Evolutionary conservation across 1,140 invertebrate genomes (phyloP).

Genomic region (Drosophila lowei): DNA sequence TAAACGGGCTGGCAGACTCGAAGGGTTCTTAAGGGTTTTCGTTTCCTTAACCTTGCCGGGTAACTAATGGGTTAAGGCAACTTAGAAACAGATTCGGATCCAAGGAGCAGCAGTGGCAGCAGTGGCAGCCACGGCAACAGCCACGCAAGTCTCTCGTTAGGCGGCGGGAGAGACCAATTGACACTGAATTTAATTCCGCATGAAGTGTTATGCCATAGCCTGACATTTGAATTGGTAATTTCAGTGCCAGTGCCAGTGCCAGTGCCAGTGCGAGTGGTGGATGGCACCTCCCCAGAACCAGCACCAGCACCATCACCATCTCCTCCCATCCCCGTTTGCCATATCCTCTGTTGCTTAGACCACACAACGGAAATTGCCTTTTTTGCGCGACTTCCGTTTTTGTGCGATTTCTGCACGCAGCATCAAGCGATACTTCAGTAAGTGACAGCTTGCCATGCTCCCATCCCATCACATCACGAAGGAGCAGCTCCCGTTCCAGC

Average conservation of each 20-base stretch:
- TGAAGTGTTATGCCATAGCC: constrained; percentile 54
- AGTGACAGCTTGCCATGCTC: constrained; percentile 56
- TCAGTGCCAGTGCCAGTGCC: constrained; percentile 40
- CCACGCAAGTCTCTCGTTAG: constrained; percentile 47
- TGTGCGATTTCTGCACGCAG: constrained; percentile 19
- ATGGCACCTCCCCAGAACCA: neutral
- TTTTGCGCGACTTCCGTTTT: constrained; percentile 67
- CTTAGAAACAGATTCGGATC: constrained; percentile 45
- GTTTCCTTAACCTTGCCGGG: constrained; percentile 34
- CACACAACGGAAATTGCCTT: constrained; percentile 74
- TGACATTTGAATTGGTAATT: constrained; percentile 79
- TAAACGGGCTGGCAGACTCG: constrained; percentile 6
- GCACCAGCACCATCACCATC: too few species aligned
- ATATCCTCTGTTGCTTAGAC: constrained; percentile 41
- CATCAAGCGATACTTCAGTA: constrained; percentile 42
- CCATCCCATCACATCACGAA: constrained; percentile 17
- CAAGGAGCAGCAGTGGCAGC: constrained; percentile 16
- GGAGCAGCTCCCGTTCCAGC: constrained; percentile 1
- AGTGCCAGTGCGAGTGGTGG: constrained; percentile 15
- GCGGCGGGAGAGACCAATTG: constrained; percentile 52
- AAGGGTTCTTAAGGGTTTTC: constrained; percentile 8
- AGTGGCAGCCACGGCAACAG: neutral
- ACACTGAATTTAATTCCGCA: constrained; percentile 77
- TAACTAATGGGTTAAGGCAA: constrained; percentile 46
- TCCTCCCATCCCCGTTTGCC: neutral